phyloP scores from a whole-genome alignment of 2,797 vertebrate species.

The Rhincodon typus region DNA sequence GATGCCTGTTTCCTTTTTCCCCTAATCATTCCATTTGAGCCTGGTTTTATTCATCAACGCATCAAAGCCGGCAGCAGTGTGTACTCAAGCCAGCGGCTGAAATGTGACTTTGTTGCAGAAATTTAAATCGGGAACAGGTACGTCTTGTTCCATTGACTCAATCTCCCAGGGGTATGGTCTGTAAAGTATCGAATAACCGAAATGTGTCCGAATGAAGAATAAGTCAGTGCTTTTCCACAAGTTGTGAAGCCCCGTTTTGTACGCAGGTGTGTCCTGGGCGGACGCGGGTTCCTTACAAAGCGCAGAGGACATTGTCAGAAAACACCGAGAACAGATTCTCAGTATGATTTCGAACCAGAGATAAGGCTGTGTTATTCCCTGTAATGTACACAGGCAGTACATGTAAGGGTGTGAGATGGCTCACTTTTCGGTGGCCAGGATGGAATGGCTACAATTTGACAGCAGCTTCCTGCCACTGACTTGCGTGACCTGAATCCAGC shows the following conservation, averaged over 20 bases:
- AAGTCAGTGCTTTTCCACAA: neutral
- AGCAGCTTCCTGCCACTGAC: neutral
- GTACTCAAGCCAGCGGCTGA: neutral
- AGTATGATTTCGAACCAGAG: neutral
- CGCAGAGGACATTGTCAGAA: neutral
- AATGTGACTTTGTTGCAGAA: constrained; percentile 9
- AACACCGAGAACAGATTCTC: neutral
- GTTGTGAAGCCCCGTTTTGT: neutral
- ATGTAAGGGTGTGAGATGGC: neutral
- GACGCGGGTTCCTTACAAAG: neutral
- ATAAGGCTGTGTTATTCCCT: neutral
- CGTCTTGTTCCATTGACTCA: neutral
- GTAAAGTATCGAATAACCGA: neutral
- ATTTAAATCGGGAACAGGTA: neutral
- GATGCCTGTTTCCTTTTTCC: neutral
- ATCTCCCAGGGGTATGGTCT: neutral
- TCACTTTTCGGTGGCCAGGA: too few relatives aligned
- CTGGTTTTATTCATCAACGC: neutral
- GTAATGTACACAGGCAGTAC: neutral
- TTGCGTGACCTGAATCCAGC: neutral
- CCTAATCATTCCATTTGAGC: neutral
- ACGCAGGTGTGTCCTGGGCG: neutral
- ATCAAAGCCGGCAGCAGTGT: neutral
- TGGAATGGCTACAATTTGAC: neutral
- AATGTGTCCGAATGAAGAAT: neutral